A percentile compares a stretch with the other conserved stretches of the same genome.
Evolutionary conservation across 2,888 invertebrate genomes (phyloP).

Genomic region (Amblyteles armatorius): DNA sequence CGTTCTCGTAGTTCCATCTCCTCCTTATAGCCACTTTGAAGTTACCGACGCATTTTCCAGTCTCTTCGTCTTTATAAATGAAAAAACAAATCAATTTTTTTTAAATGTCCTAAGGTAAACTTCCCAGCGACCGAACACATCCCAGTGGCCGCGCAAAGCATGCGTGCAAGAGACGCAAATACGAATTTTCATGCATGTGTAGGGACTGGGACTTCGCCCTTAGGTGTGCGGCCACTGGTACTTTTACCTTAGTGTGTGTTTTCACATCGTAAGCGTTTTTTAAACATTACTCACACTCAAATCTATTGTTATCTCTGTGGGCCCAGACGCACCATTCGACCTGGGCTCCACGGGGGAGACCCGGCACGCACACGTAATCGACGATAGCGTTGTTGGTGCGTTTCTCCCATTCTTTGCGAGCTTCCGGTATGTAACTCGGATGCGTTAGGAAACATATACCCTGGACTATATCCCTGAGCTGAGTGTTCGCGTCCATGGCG

Average conservation of each 20-base stretch:
- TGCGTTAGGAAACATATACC: conserved; percentile 95
- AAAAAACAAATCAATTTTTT: background rate
- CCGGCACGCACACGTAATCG: conserved; percentile 93
- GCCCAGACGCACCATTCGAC: conserved; percentile 98
- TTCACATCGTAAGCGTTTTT: conserved; percentile 1
- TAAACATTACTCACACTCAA: conserved; percentile 89
- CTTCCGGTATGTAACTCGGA: conserved; percentile 89
- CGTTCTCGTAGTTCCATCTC: conserved; percentile 95
- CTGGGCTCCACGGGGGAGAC: conserved; percentile 91
- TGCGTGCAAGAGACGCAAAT: no score
- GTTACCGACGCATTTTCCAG: conserved; percentile 93
- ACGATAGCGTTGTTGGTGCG: conserved; percentile 94
- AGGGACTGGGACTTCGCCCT: no score
- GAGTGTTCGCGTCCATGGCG: conserved; percentile 92
- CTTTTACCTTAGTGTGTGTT: background rate
- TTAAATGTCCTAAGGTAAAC: no score
- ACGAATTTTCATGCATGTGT: no score
- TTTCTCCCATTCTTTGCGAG: conserved; percentile 92
- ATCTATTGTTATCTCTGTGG: conserved; percentile 93
- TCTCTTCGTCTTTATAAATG: conserved; percentile 91
- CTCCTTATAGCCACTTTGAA: conserved; percentile 93
- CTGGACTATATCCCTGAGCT: conserved; percentile 93
- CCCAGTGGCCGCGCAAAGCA: no score
- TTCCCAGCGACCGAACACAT: no score
- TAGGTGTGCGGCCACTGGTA: no score